phyloP scores from a whole-genome alignment of 2,797 vertebrate species.

The Gallinago nigripennis region DNA sequence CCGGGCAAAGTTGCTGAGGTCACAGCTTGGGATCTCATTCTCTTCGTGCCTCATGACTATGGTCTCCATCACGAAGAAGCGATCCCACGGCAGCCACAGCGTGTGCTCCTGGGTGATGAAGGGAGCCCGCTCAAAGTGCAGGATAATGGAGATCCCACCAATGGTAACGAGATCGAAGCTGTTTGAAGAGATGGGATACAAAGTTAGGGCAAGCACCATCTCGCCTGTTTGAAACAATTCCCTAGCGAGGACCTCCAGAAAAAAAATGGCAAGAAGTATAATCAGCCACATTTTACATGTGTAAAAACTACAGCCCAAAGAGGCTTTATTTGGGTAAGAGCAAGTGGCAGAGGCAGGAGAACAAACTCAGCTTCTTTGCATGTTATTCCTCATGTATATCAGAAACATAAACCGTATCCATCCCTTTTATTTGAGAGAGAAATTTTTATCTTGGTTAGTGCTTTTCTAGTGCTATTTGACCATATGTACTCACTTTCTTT shows the following conservation, averaged over 20 bases:
- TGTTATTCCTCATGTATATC: background rate
- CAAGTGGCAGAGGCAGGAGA: background rate
- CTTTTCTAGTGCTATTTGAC: background rate
- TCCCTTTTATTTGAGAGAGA: background rate
- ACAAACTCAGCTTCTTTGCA: background rate
- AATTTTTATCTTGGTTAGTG: background rate
- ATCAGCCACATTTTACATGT: background rate
- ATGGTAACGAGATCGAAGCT: conserved; percentile 97
- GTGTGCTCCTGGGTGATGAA: conserved; percentile 98
- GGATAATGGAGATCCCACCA: conserved; percentile 89
- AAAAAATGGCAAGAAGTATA: background rate
- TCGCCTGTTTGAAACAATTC: background rate
- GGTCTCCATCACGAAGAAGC: conserved; percentile 99
- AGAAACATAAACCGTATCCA: background rate
- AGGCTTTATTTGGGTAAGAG: background rate
- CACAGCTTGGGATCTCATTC: conserved; percentile 98
- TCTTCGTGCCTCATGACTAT: conserved; percentile 96
- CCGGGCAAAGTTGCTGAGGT: conserved; percentile 93
- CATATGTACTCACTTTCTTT: background rate
- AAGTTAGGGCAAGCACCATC: background rate
- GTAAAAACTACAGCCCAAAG: background rate
- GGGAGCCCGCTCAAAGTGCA: conserved; percentile 94
- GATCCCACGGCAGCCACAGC: conserved; percentile 96
- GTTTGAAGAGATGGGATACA: conserved; percentile 45
- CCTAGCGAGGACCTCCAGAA: background rate